phyloP scores from a whole-genome alignment of 1,140 invertebrate genomes.

The Hypsibius dujardini region DNA sequence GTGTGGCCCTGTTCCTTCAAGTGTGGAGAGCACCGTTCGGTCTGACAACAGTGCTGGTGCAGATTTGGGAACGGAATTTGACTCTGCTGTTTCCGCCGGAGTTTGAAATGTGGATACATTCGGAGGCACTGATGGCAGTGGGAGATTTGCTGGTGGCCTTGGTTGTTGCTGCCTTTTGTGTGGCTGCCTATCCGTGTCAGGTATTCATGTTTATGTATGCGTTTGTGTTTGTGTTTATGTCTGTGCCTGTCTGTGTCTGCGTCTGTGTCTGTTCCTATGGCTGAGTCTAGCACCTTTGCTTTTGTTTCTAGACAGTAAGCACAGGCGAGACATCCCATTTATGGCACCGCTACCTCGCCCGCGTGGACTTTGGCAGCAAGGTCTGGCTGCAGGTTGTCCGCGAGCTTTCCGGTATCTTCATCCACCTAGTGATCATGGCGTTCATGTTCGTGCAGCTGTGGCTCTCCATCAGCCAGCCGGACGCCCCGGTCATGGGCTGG shows the following conservation, averaged over 20 bases:
- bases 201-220: too few species aligned
- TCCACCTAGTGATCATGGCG: constrained; percentile 9
- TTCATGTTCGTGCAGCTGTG: constrained; percentile 6
- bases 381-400: not conserved
- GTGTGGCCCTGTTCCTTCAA: not conserved
- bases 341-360: not conserved
- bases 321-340: not conserved
- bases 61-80: not conserved
- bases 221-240: too few species aligned
- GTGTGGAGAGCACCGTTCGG: not conserved
- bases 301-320: too few species aligned
- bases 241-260: too few species aligned
- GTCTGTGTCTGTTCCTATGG: too few species aligned
- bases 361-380: not conserved
- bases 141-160: not conserved
- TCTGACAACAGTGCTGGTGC: not conserved
- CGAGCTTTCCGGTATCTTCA: not conserved
- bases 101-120: constrained; percentile 6
- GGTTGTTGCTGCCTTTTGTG: not conserved
- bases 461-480: not conserved
- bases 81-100: not conserved
- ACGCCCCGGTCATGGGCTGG: not conserved
- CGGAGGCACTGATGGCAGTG: not conserved
- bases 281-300: too few species aligned
- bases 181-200: not conserved